These are phyloP conservation scores for Tetrapedia diversipes DNA, from an alignment of 2,888 invertebrate genomes.

Conservation along the genomic window DNA sequence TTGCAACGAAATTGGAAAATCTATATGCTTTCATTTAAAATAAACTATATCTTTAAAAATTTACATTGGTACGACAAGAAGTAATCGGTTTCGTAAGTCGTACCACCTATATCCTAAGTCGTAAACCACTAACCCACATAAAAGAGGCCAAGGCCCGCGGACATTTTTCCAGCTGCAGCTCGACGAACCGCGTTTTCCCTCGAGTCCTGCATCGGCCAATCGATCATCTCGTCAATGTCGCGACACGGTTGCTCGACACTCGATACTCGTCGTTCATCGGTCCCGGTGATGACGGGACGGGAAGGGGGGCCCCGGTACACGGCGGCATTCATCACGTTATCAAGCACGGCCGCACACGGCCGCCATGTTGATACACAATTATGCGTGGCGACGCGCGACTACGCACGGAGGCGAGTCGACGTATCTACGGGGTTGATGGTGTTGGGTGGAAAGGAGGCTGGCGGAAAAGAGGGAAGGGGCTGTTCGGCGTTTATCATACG, in stretches of 20 bases:
- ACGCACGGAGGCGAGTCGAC: conserved; percentile 20
- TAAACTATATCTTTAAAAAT: too few species aligned
- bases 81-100: too few species aligned
- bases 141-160: not conserved
- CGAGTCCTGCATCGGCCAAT: conserved; percentile 29
- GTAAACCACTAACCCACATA: conserved; percentile 39
- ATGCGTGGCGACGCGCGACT: conserved; percentile 79
- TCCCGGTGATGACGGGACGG: conserved; percentile 52
- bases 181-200: conserved; percentile 26
- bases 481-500: conserved; percentile 64
- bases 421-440: conserved; percentile 18
- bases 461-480: too few species aligned
- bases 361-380: conserved; percentile 82
- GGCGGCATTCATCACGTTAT: conserved; percentile 82
- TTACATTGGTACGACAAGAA: too few species aligned
- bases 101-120: too few species aligned
- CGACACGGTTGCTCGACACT: conserved; percentile 51
- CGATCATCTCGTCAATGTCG: conserved; percentile 50
- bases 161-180: conserved; percentile 14
- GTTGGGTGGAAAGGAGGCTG: too few species aligned
- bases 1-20: too few species aligned
- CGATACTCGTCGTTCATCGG: conserved; percentile 64
- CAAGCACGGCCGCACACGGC: conserved; percentile 77
- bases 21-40: too few species aligned
- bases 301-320: conserved; percentile 45